A percentile compares a stretch with the other conserved stretches of the same genome.
Conservation (phyloP, 2,797 vertebrate species). For the Sebastes steindachneri region DNA sequence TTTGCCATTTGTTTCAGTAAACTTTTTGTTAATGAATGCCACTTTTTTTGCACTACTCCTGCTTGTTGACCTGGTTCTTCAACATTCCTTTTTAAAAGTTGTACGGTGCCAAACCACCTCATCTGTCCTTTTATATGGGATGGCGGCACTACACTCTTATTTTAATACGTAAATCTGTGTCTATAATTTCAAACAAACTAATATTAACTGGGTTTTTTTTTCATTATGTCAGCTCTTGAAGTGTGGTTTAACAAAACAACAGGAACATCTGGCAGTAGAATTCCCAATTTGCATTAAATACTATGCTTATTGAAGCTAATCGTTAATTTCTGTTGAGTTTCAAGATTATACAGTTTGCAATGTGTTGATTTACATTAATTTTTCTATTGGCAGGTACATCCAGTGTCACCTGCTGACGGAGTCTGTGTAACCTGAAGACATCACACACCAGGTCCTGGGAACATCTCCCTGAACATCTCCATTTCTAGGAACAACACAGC, state of each 20-base stretch:
- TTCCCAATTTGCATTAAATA: neutral
- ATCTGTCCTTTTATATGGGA: neutral
- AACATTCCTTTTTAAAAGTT: neutral
- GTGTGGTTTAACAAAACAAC: neutral
- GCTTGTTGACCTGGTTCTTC: neutral
- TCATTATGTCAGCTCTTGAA: neutral
- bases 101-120: neutral
- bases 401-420: neutral
- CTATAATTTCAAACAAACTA: too few species aligned
- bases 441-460: neutral
- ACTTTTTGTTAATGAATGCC: too few species aligned
- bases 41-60: neutral
- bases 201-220: neutral
- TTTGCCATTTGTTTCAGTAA: neutral
- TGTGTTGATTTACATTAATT: neutral
- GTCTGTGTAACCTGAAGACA: constrained; percentile 18
- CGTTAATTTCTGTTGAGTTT: neutral
- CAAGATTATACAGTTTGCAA: neutral
- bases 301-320: neutral
- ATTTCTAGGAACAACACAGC: neutral
- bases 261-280: neutral
- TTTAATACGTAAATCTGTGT: too few species aligned
- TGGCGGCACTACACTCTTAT: neutral
- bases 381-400: constrained; percentile 34
- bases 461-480: neutral